Conservation (phyloP, 2,888 invertebrate genomes). For the Ceraclea dissimilis region DNA sequence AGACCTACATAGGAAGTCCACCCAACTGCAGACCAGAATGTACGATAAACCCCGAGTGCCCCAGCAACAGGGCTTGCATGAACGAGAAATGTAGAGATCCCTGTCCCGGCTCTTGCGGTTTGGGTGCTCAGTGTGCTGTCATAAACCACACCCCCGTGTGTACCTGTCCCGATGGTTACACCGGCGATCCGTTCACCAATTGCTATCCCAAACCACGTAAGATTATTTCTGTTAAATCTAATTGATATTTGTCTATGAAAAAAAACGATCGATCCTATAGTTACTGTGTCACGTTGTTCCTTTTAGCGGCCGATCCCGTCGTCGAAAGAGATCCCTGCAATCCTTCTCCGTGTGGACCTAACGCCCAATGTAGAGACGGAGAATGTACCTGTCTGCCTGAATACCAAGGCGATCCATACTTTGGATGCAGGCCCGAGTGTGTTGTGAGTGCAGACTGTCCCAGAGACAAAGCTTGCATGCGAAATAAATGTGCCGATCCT, state of each 20-base stretch:
- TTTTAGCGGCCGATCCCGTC: conserved; percentile 24
- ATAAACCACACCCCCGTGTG: conserved; percentile 58
- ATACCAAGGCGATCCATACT: conserved; percentile 70
- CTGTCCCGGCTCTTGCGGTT: conserved; percentile 61
- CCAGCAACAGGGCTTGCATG: conserved; percentile 56
- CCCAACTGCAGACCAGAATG: conserved; percentile 64
- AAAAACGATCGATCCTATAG: no score
- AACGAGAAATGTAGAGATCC: conserved; percentile 59
- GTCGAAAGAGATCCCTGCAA: conserved; percentile 52
- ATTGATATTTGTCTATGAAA: no score
- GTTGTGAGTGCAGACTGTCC: conserved; percentile 65
- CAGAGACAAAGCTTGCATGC: conserved; percentile 59
- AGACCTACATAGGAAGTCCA: conserved; percentile 55
- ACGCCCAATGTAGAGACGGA: conserved; percentile 62
- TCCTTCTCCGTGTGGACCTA: conserved; percentile 63
- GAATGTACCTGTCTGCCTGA: conserved; percentile 64
- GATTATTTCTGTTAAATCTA: no score
- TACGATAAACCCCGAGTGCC: conserved; percentile 58
- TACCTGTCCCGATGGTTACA: conserved; percentile 50
- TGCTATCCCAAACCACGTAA: conserved; percentile 43
- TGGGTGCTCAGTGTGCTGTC: conserved; percentile 49
- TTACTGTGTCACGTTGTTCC: conserved; percentile 24
- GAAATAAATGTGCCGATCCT: conserved; percentile 64
- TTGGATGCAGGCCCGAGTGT: conserved; percentile 72
- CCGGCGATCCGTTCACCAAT: conserved; percentile 54